Conservation (phyloP, 2,797 vertebrate genomes). For the Megaceryle alcyon region DNA sequence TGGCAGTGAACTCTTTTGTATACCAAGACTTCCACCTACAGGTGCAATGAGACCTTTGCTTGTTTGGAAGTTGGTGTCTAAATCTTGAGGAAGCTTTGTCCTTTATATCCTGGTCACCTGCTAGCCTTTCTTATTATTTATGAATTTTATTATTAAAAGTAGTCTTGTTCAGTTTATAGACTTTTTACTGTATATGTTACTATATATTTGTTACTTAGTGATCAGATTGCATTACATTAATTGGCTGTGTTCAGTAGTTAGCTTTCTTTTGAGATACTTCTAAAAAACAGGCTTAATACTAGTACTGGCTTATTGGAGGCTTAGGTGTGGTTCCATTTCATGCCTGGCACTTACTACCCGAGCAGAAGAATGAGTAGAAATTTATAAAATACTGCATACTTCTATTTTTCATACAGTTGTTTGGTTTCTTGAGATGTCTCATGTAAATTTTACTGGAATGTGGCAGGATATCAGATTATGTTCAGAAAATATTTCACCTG, state of each 20-base stretch:
- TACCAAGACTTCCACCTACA: constrained; percentile 33
- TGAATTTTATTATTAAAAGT: neutral
- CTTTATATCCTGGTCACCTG: neutral
- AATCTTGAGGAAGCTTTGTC: neutral
- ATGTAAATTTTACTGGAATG: neutral
- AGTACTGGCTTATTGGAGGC: neutral
- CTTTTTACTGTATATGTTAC: neutral
- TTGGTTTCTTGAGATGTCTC: neutral
- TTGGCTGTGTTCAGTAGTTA: neutral
- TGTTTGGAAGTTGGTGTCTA: neutral
- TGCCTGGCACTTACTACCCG: neutral
- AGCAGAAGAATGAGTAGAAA: neutral
- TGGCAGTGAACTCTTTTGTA: neutral
- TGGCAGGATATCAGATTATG: neutral
- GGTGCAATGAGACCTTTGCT: neutral
- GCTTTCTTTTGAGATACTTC: neutral
- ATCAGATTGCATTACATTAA: neutral
- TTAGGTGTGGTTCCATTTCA: neutral
- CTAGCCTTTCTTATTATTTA: neutral
- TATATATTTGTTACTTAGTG: neutral
- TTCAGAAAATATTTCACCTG: neutral
- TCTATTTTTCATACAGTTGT: neutral
- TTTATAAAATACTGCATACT: neutral
- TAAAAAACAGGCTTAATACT: neutral
- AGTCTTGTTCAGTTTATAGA: neutral